Conservation (phyloP, 1,140 invertebrate genomes). For the Tribolium madens region DNA sequence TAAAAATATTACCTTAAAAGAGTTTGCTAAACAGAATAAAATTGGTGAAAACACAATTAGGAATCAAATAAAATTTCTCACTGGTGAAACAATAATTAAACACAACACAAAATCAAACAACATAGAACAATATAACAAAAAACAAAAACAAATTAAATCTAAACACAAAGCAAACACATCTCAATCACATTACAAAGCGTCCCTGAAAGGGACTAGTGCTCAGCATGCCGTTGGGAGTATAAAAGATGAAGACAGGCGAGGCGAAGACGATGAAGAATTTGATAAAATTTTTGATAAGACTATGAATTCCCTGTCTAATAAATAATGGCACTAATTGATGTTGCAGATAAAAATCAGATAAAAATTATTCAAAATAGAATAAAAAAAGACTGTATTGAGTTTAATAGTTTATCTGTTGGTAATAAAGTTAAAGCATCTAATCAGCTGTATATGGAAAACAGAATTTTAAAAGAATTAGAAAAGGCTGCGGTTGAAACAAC, state of each 20-base stretch:
- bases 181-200: slow-evolving; percentile 31
- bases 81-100: no score
- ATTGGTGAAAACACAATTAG: no score
- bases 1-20: slow-evolving; percentile 31
- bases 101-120: no score
- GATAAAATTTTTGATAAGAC: slow-evolving; percentile 33
- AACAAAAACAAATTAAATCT: slow-evolving; percentile 9
- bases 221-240: neutral
- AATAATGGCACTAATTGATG: slow-evolving; percentile 36
- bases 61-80: no score
- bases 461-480: slow-evolving; percentile 24
- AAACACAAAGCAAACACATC: slow-evolving; percentile 6
- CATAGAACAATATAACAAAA: no score
- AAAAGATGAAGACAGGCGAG: slow-evolving; percentile 17
- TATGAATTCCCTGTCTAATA: slow-evolving; percentile 35
- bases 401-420: slow-evolving; percentile 30
- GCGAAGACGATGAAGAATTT: no score
- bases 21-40: slow-evolving; percentile 21
- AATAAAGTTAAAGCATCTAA: slow-evolving; percentile 25
- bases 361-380: slow-evolving; percentile 42
- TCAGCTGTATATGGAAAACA: slow-evolving; percentile 23
- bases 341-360: slow-evolving; percentile 29
- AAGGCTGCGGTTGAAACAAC: slow-evolving; percentile 12
- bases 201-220: no score
- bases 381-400: slow-evolving; percentile 35